Conservation (phyloP, 2,113 vertebrate genomes). For the Carassius carassius region DNA sequence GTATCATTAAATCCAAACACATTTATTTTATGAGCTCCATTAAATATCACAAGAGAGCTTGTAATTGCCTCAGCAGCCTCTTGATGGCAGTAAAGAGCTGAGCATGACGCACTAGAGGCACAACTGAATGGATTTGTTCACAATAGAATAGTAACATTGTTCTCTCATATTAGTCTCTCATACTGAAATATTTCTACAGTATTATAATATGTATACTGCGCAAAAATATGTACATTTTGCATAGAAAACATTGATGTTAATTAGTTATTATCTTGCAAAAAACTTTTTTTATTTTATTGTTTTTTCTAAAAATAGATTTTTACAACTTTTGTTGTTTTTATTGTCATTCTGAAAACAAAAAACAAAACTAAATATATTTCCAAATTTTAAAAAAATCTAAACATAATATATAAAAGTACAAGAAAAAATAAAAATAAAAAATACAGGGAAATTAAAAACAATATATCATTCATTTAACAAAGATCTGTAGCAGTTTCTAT, state of each 20-base stretch:
- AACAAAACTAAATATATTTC: background rate
- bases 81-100: conserved; percentile 52
- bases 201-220: background rate
- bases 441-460: background rate
- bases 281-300: background rate
- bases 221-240: background rate
- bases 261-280: background rate
- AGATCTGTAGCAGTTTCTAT: background rate
- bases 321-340: background rate
- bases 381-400: background rate
- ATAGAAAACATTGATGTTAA: background rate
- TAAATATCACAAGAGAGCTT: background rate
- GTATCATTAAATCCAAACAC: conserved; percentile 12
- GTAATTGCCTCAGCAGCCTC: conserved; percentile 25
- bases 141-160: background rate
- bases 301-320: background rate
- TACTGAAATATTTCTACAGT: background rate
- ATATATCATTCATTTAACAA: background rate
- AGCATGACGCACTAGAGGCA: background rate
- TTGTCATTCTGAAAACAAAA: background rate
- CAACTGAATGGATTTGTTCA: background rate
- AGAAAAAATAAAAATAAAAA: too few species aligned
- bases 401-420: background rate
- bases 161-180: background rate
- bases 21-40: background rate